Base-by-base conservation (phyloP, 2,888 invertebrate genomes). In the Cephalotes varians region DNA sequence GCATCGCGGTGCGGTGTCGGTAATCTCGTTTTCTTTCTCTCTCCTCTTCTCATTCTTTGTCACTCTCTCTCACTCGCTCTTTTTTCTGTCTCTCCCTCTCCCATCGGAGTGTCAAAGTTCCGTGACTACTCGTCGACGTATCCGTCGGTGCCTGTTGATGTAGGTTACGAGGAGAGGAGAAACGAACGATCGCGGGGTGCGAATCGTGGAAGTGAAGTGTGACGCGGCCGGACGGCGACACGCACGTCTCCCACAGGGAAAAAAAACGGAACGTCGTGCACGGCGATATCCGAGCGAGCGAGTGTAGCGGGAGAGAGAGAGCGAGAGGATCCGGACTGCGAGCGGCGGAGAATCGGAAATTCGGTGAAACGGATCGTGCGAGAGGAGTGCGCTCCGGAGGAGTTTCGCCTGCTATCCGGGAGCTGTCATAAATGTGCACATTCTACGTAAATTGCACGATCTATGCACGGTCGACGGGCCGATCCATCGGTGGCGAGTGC, bases 391-490 rank as follows among this genome's bases (percentile, higher is more conserved):
- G 54, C 67, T 80, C 83, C 58, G 58, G 60, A 49, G 47, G 37
- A 64, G 56, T 60, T 51, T 79, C 18, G 82, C 85, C 72, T 81
- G 86, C 82, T 25, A 51, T 51, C 71, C 79, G 81, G 28, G 83
- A 85, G 86, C 87, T 87, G 90, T 89, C 88, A 90, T 89, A 88
- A 90, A 90, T 90, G 90, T 88, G 87, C 89, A 87, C 85, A 79
- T 90, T 90, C 90, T 90, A 90, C 87, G 85, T 90, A 88, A 85
- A 90, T 87, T 87, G 85, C 89, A 86, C 89, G 90, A 87, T 90
- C 90, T 90, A 90, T 90, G 90, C 86, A 90, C 87, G 85, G 84
- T 87, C 90, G 83, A 86, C 87, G 86, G 81, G 89, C 86, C 90
- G 90, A 90, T 90, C 86, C 82, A 83, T 85, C 69, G 83, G 83